A percentile compares a stretch with the other conserved stretches of the same genome.
phyloP scores from a whole-genome alignment of 2,888 invertebrate species.

The Melieria omissa region DNA sequence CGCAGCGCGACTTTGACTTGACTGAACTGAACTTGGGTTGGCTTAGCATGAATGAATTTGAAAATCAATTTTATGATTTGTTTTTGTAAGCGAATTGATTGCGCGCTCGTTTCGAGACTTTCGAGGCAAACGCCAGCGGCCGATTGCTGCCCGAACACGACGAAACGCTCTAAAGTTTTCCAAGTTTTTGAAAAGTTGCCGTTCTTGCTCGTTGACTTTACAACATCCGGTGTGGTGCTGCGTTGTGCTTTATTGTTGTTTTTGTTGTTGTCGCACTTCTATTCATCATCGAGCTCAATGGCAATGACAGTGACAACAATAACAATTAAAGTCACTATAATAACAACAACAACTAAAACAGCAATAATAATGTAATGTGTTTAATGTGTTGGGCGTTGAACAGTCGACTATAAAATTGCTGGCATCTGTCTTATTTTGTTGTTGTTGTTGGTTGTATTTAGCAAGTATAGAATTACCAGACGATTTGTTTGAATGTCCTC shows the following conservation, averaged over 20 bases:
- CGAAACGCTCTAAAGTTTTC: not conserved
- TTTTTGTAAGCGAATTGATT: slow-evolving; percentile 25
- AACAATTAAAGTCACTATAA: not conserved
- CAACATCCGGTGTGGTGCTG: slow-evolving; percentile 30
- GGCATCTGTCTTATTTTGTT: slow-evolving; percentile 12
- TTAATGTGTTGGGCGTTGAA: slow-evolving; percentile 23
- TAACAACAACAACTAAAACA: slow-evolving; percentile 1
- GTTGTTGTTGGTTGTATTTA: slow-evolving; percentile 6
- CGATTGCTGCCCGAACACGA: not conserved
- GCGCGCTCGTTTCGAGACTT: slow-evolving; percentile 7
- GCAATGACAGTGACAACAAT: not conserved
- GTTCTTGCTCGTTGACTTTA: slow-evolving; percentile 18
- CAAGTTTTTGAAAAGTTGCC: slow-evolving; percentile 13
- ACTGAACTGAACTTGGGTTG: slow-evolving; percentile 6
- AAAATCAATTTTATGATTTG: slow-evolving; percentile 16
- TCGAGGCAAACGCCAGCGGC: not conserved
- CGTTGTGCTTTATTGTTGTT: slow-evolving; percentile 6
- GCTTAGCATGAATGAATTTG: slow-evolving; percentile 20
- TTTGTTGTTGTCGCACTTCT: not conserved
- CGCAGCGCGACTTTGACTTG: not conserved
- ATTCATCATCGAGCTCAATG: slow-evolving; percentile 22
- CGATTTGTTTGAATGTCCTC: slow-evolving; percentile 28
- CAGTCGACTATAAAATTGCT: slow-evolving; percentile 25
- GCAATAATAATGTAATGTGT: slow-evolving; percentile 17
- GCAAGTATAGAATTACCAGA: slow-evolving; percentile 33